These are phyloP conservation scores for Pheosia gnoma DNA, from an alignment of 2,888 invertebrate species.

Conservation along the genomic window DNA sequence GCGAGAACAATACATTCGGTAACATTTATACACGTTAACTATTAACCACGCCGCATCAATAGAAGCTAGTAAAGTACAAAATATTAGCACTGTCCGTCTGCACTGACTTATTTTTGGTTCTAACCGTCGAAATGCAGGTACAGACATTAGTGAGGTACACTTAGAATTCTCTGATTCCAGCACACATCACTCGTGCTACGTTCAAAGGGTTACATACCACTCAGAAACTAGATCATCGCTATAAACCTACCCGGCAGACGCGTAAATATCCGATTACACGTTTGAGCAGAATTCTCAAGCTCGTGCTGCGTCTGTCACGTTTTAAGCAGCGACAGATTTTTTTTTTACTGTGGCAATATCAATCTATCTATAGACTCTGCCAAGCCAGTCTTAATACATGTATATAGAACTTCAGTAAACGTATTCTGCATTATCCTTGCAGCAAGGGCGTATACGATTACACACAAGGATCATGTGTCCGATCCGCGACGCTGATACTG, in stretches of 20 bases:
- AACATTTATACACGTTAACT: no score
- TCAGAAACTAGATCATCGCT: slow-evolving; percentile 34
- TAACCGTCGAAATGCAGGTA: neutral
- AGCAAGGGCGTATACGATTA: slow-evolving; percentile 64
- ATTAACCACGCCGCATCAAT: no score
- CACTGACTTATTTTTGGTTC: neutral
- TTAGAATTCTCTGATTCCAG: neutral
- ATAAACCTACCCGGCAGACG: slow-evolving; percentile 23
- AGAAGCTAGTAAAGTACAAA: no score
- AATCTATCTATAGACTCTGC: no score
- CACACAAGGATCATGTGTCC: slow-evolving; percentile 57
- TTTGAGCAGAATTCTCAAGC: slow-evolving; percentile 36
- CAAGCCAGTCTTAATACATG: no score
- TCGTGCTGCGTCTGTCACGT: slow-evolving; percentile 5
- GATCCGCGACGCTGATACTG: slow-evolving; percentile 42
- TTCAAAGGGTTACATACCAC: slow-evolving; percentile 27
- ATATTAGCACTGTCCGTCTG: neutral
- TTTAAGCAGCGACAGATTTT: neutral
- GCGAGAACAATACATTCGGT: no score
- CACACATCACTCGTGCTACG: slow-evolving; percentile 11
- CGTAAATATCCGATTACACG: slow-evolving; percentile 43
- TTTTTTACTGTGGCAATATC: no score
- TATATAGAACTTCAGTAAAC: neutral
- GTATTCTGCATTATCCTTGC: slow-evolving; percentile 47
- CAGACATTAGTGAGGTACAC: neutral